These are phyloP conservation scores for Pinctada fucata DNA, from an alignment of 2,888 invertebrate genomes.

Conservation along the genomic window DNA sequence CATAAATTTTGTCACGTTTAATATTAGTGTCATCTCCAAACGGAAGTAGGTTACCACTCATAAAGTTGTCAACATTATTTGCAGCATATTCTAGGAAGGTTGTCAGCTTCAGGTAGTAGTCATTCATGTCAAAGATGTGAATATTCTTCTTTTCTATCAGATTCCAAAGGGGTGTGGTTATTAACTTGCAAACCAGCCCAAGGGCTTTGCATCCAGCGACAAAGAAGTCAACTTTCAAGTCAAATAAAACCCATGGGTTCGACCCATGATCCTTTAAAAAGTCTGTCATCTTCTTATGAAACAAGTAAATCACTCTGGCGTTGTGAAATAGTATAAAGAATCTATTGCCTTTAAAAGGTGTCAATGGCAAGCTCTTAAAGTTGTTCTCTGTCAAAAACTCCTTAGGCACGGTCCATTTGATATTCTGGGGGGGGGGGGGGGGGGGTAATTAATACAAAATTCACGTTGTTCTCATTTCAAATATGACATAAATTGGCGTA, in stretches of 20 bases:
- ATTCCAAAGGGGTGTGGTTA: conserved; percentile 32
- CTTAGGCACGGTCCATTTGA: no score
- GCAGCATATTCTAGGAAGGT: conserved; percentile 14
- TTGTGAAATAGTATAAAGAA: background rate
- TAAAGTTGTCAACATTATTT: conserved; percentile 27
- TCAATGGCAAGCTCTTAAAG: background rate
- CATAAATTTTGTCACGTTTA: conserved; percentile 24
- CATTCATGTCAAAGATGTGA: conserved; percentile 15
- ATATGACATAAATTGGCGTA: no score
- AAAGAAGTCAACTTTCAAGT: conserved; percentile 22
- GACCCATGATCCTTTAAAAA: background rate
- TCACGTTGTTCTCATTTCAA: no score
- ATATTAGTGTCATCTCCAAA: conserved; percentile 17
- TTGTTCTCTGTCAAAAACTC: background rate
- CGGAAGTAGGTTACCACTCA: conserved; percentile 16
- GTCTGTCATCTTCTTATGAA: background rate
- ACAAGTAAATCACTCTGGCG: background rate
- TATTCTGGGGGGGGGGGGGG: no score
- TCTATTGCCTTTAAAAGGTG: background rate
- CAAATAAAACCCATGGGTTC: conserved; percentile 5
- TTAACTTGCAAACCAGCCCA: conserved; percentile 20
- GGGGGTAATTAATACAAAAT: no score
- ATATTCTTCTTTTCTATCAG: conserved; percentile 32
- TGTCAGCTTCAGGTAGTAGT: conserved; percentile 1
- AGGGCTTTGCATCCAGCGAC: conserved; percentile 27